A percentile compares a stretch with the other conserved stretches of the same genome.
Evolutionary conservation across 2,888 invertebrate species (phyloP).

Genomic region (Diadegma fenestrale): DNA sequence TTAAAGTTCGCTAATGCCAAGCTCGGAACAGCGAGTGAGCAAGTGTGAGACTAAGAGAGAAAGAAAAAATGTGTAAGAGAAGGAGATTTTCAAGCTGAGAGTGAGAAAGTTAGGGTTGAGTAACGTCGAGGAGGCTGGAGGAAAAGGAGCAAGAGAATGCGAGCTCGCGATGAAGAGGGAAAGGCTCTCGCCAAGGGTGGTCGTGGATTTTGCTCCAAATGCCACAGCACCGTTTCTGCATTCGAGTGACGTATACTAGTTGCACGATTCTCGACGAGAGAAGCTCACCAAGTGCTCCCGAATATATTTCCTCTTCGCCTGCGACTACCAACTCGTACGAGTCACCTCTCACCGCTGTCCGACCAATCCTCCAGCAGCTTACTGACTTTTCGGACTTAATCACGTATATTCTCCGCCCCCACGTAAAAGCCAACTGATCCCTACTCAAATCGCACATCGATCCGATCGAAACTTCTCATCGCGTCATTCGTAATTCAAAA

Average conservation of each 20-base stretch:
- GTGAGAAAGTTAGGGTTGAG: slow-evolving; percentile 38
- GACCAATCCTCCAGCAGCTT: slow-evolving; percentile 26
- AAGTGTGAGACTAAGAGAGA: slow-evolving; percentile 36
- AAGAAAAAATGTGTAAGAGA: not conserved
- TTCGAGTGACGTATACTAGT: slow-evolving; percentile 75
- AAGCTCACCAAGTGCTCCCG: slow-evolving; percentile 44
- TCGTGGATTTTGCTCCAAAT: slow-evolving; percentile 73
- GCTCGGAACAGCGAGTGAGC: slow-evolving; percentile 36
- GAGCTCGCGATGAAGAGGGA: slow-evolving; percentile 61
- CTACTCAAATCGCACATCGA: slow-evolving; percentile 3
- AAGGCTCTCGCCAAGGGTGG: slow-evolving; percentile 70
- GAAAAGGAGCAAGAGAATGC: slow-evolving; percentile 56
- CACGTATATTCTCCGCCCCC: not conserved
- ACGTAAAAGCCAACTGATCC: slow-evolving; percentile 17
- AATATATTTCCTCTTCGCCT: slow-evolving; percentile 28
- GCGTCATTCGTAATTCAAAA: not conserved
- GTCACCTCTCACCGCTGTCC: slow-evolving; percentile 8
- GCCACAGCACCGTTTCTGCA: slow-evolving; percentile 80
- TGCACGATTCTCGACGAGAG: slow-evolving; percentile 54
- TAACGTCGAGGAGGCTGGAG: slow-evolving; percentile 53
- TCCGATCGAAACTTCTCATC: not conserved
- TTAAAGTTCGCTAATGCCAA: slow-evolving; percentile 70
- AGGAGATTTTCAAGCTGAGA: slow-evolving; percentile 45
- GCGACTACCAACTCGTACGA: slow-evolving; percentile 12
- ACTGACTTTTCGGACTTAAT: slow-evolving; percentile 35